Evolutionary conservation across 1,140 invertebrate species (phyloP).

Genomic region (Spodoptera litura): DNA sequence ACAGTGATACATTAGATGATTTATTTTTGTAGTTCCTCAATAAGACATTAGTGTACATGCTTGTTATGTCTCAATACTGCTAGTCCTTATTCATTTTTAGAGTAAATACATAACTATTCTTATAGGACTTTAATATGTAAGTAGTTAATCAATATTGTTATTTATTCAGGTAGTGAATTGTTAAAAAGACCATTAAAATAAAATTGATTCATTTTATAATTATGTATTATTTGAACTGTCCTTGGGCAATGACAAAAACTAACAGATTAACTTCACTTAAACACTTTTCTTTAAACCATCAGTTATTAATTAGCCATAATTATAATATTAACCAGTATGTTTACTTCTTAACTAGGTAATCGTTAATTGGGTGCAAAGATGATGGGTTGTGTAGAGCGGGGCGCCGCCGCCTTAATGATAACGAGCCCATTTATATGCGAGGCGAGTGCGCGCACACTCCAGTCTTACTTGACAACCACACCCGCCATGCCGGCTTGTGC

Average conservation of each 20-base stretch:
- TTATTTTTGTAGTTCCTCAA: constrained; percentile 46
- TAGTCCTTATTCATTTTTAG: constrained; percentile 42
- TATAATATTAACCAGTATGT: constrained; percentile 29
- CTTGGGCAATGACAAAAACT: background rate
- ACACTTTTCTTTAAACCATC: constrained; percentile 12
- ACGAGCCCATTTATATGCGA: constrained; percentile 80
- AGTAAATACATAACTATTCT: background rate
- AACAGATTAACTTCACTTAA: background rate
- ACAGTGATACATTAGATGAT: constrained; percentile 3
- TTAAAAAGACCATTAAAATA: constrained; percentile 48
- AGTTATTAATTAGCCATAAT: constrained; percentile 25
- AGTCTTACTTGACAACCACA: constrained; percentile 58
- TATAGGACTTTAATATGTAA: constrained; percentile 25
- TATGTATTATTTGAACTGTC: constrained; percentile 39
- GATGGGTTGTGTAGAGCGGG: constrained; percentile 62
- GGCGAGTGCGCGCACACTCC: constrained; percentile 68
- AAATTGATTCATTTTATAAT: constrained; percentile 34
- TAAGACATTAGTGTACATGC: constrained; percentile 34
- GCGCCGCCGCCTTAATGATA: constrained; percentile 68
- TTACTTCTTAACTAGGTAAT: constrained; percentile 72
- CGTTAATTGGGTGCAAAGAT: constrained; percentile 84
- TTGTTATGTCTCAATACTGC: constrained; percentile 33
- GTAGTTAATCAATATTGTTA: constrained; percentile 46
- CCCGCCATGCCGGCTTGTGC: constrained; percentile 89
- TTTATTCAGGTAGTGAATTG: constrained; percentile 50